phyloP scores from a whole-genome alignment of 2,797 vertebrate genomes.

The Microctenopoma stevenorrisi region DNA sequence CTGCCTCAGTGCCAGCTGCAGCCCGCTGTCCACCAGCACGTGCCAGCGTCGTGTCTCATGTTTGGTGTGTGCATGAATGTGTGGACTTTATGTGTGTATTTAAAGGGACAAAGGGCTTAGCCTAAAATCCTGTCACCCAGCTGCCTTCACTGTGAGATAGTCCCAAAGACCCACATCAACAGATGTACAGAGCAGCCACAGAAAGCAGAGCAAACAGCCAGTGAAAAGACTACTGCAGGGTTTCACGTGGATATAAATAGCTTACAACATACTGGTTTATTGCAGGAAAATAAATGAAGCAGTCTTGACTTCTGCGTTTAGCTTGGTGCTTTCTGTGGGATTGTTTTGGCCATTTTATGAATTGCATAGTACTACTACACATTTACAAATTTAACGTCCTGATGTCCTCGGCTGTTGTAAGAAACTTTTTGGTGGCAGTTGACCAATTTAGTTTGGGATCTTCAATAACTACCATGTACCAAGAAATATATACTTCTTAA shows the following conservation, averaged over 20 bases:
- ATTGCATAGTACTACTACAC: constrained; percentile 65
- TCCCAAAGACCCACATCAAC: constrained; percentile 74
- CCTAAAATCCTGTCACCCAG: constrained; percentile 75
- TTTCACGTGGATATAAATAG: constrained; percentile 7
- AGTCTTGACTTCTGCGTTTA: background rate
- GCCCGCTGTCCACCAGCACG: constrained; percentile 61
- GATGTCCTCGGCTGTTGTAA: constrained; percentile 78
- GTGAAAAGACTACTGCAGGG: constrained; percentile 5
- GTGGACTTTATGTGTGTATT: constrained; percentile 48
- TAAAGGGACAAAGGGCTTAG: constrained; percentile 65
- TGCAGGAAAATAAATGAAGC: constrained; percentile 1
- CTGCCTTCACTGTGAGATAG: constrained; percentile 75
- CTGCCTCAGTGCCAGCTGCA: constrained; percentile 68
- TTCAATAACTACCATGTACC: constrained; percentile 7
- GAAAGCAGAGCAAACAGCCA: constrained; percentile 46
- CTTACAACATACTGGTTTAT: constrained; percentile 2
- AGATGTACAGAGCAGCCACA: constrained; percentile 68
- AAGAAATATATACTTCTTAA: background rate
- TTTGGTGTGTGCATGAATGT: constrained; percentile 48
- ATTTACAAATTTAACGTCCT: constrained; percentile 74
- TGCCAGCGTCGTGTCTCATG: constrained; percentile 58
- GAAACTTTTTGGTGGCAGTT: constrained; percentile 80
- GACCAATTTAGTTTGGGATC: constrained; percentile 78
- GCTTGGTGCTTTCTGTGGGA: constrained; percentile 2
- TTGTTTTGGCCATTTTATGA: constrained; percentile 52